phyloP scores from a whole-genome alignment of 2,113 vertebrate genomes.

The Hystrix brachyura region DNA sequence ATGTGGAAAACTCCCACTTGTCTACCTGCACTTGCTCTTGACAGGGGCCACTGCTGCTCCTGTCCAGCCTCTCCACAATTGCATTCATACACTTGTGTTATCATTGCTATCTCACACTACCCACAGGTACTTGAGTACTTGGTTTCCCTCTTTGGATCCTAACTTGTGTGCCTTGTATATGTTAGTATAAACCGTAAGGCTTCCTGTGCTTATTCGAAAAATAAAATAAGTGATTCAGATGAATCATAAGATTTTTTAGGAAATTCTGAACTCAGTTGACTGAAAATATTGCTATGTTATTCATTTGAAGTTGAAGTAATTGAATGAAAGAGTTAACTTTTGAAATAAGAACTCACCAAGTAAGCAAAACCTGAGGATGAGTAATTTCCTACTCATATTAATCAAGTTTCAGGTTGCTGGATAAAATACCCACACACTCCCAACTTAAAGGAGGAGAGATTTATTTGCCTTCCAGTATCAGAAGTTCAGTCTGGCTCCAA shows the following conservation, averaged over 20 bases:
- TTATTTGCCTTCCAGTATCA: background rate
- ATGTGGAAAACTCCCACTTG: background rate
- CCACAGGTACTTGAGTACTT: background rate
- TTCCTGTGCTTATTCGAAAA: background rate
- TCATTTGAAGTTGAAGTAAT: background rate
- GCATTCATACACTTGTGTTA: background rate
- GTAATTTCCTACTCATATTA: background rate
- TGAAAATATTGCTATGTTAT: background rate
- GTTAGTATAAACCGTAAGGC: constrained; percentile 11
- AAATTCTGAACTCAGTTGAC: background rate
- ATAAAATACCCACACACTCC: background rate
- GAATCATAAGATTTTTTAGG: background rate
- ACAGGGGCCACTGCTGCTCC: rapidly evolving
- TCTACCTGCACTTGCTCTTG: background rate
- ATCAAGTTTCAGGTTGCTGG: background rate
- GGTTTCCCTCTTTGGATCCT: background rate
- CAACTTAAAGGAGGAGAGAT: background rate
- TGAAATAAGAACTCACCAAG: background rate
- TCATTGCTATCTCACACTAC: background rate
- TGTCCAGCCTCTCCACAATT: background rate
- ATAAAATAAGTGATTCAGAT: background rate
- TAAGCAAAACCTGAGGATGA: background rate
- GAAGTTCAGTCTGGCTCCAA: background rate
- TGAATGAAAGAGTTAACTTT: background rate
- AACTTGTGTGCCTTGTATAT: background rate